Evolutionary conservation across 2,888 invertebrate species (phyloP), one percentile per base, ranked within the genome.

Genomic region (Mimumesa dahlbomi): DNA sequence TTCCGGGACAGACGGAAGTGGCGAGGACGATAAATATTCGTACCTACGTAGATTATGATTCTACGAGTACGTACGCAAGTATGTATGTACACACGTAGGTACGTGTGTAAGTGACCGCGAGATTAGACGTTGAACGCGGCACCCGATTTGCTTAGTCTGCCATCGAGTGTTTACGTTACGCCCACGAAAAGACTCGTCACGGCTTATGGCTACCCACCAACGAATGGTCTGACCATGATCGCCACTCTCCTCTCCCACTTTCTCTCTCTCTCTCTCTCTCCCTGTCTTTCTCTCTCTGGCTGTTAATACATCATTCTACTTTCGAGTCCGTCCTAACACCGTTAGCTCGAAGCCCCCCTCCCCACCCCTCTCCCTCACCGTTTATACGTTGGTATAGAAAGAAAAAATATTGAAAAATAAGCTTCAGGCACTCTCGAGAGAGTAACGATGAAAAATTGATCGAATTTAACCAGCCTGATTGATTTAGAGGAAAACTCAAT

Each of bases 91-190:
- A 7, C 42, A 16, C 19, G 4, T 9, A 42, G 6, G 11, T 22
- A 18, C 29, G 31, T 25, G 43, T 29, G 25, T 48, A 48, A 38
- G 67, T 49, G 54, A 43, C 38, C 16, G 43, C 14, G 14, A 43
- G 56, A 72, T 71, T 72, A 72, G 72, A 52, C 65, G 50, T 11
- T 19, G 11, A 29, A 29, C 25, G 52, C 34, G n/a, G 48, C 29
- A 9, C 22, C 6, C 50, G 72, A 62, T 43, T n/a, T 75, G 75
- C 75, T 75, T 75, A 75, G 75, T 75, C 75, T 75, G 58, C 71
- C 34, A 29, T 48, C 75, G 50, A 58, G 63, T 75, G 75, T 75
- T 75, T 75, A 74, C 63, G 59, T 56, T 64, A 36, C 65, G 45
- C 56, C 72, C 40, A 52, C 61, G 38, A 57, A 48, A 16, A 74